Percentiles rank a stretch among this genome's conserved stretches.
phyloP scores from a whole-genome alignment of 2,888 invertebrate species.

The Parnassius mnemosyne region DNA sequence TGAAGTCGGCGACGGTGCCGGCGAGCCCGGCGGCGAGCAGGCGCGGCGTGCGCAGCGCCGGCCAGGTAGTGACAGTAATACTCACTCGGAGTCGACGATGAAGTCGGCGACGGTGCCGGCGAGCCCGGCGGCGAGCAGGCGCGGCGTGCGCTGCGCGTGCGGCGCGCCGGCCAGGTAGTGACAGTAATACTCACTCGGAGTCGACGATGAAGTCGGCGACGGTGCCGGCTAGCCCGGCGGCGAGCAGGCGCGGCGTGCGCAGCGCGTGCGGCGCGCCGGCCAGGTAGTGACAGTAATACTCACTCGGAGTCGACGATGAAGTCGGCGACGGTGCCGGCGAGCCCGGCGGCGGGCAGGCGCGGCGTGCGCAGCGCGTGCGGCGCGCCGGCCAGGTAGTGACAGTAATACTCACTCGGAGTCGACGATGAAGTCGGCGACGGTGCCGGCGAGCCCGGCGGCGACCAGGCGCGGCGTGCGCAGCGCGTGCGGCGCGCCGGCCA shows the following conservation, averaged over 20 bases:
- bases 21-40: conserved; percentile 78
- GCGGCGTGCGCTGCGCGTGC: conserved; percentile 47
- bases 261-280: too few species aligned
- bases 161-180: too few species aligned
- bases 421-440: conserved; percentile 88
- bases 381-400: too few species aligned
- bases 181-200: too few species aligned
- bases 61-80: conserved; percentile 81
- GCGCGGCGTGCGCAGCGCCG: conserved; percentile 68
- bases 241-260: too few species aligned
- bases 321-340: too few species aligned
- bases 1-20: conserved; percentile 91
- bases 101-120: conserved; percentile 92
- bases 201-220: conserved; percentile 81
- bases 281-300: too few species aligned
- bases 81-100: conserved; percentile 89
- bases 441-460: conserved; percentile 83
- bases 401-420: too few species aligned
- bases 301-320: too few species aligned
- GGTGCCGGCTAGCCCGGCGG: conserved; percentile 85
- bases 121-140: conserved; percentile 78
- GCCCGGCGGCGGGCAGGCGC: too few species aligned
- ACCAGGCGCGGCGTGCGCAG: conserved; percentile 62
- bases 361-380: too few species aligned
- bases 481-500: conserved; percentile 86